Base-by-base conservation (phyloP, 2,797 vertebrate genomes). In the Perdix hodgsoniae region DNA sequence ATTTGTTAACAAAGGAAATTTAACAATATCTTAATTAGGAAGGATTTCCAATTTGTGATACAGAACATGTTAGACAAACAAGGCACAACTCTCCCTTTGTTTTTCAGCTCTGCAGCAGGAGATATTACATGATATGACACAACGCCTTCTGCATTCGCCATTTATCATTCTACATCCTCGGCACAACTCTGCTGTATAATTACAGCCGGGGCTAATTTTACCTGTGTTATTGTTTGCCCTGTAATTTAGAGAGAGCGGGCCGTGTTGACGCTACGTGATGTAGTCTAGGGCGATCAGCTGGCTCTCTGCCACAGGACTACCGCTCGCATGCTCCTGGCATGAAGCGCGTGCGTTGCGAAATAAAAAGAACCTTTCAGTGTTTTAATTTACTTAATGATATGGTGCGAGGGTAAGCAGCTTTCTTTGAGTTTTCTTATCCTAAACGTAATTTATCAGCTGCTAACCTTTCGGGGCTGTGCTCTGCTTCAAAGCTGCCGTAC, bases 1-100 rank as follows among this genome's bases (percentile, higher is more conserved):
- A 97, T 84, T 94, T 96, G 96, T 97, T 98, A 97, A 98, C 97
- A 97, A 98, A 98, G 96, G 97, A 97, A 97, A 97, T 96, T 96
- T 96, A 97, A 97, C 97, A 97, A 97, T 98, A 97, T 97, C 97
- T 98, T 98, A 97, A 98, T 98, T 98, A 97, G 96, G 95, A 97
- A 95, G 96, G 93, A 94, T 97, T 98, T 97, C 96, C 88, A 97
- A 97, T 98, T 97, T 97, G 97, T 91, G 96, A 97, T 95, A 88
- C 57, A 95, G 96, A 96, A 95, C 97, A 94, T 96, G 97, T 96
- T 97, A 97, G 96, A 96, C 97, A 98, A 97, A 97, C 97, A 97
- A 95, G 95, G 93, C 95, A 94, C 96, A 95, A 89, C 95, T 97
- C 96, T 96, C 54, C 95, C 91, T 97, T 98, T 98, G 97, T 97